Percentiles rank a stretch among this genome's conserved stretches.
Conservation (phyloP, 1,140 invertebrate species). For the Cylas formicarius region DNA sequence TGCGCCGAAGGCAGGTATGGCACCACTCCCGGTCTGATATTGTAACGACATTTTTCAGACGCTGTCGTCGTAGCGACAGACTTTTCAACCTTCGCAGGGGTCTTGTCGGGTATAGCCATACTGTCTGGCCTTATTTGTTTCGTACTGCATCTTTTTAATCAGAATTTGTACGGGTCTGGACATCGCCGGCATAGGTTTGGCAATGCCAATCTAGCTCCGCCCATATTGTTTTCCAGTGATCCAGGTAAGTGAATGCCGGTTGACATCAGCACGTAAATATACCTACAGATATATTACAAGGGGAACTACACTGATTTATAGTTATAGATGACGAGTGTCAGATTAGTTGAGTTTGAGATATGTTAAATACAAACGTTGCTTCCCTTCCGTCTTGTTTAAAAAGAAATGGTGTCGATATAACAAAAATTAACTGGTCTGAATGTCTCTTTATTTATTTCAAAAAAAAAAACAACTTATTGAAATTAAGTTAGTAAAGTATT, state of each 20-base stretch:
- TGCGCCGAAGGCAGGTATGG: constrained; percentile 66
- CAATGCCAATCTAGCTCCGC: constrained; percentile 71
- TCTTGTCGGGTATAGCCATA: constrained; percentile 73
- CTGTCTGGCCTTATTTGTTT: constrained; percentile 77
- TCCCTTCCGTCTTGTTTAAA: too few relatives aligned
- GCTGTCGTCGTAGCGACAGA: constrained; percentile 72
- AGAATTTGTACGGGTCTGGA: constrained; percentile 55
- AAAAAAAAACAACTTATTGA: too few relatives aligned
- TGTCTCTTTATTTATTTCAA: too few relatives aligned
- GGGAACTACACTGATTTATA: too few relatives aligned
- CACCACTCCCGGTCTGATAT: background rate
- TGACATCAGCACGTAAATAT: constrained; percentile 2
- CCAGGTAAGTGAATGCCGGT: constrained; percentile 50
- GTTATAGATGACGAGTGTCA: too few relatives aligned
- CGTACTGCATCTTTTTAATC: constrained; percentile 73
- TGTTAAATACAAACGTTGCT: too few relatives aligned
- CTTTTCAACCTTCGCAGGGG: constrained; percentile 71
- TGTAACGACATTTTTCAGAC: constrained; percentile 49
- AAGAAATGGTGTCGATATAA: too few relatives aligned
- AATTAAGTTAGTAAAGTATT: too few relatives aligned
- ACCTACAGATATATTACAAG: too few relatives aligned
- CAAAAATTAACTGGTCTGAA: too few relatives aligned
- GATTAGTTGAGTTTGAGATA: too few relatives aligned
- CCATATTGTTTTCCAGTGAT: constrained; percentile 74
- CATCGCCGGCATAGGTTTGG: constrained; percentile 59